phyloP scores from a whole-genome alignment of 2,888 invertebrate species.

The Protophormia terraenovae region DNA sequence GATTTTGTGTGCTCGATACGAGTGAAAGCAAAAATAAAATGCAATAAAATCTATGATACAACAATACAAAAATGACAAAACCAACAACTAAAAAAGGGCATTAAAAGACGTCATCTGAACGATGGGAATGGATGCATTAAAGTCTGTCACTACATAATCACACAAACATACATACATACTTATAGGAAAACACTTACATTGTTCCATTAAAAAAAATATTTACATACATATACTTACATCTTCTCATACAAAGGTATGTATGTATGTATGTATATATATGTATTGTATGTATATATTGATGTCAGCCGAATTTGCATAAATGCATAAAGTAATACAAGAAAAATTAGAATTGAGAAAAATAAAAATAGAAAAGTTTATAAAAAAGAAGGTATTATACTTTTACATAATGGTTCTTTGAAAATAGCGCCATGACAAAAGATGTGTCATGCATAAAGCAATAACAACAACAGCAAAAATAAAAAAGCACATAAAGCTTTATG shows the following conservation, averaged over 20 bases:
- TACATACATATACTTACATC: not conserved
- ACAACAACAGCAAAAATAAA: not conserved
- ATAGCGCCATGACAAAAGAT: slow-evolving; percentile 20
- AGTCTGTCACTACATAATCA: not conserved
- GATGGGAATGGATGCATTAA: slow-evolving; percentile 43
- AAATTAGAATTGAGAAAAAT: slow-evolving; percentile 14
- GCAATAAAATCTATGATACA: slow-evolving; percentile 51
- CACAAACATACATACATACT: not conserved
- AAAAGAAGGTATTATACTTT: slow-evolving; percentile 16
- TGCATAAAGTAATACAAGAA: slow-evolving; percentile 37
- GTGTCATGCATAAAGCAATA: slow-evolving; percentile 6
- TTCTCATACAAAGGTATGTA: not conserved
- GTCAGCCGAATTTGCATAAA: slow-evolving; percentile 48
- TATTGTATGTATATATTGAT: slow-evolving; percentile 7
- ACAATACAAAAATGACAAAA: not conserved
- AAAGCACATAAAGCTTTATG: not conserved
- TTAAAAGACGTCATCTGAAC: slow-evolving; percentile 44
- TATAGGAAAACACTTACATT: not conserved
- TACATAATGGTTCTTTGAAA: slow-evolving; percentile 38
- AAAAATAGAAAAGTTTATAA: not conserved
- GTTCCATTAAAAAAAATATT: not conserved
- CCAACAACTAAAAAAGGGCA: not conserved
- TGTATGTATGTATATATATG: not conserved
- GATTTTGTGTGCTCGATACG: slow-evolving; percentile 31
- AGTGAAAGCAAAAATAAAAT: slow-evolving; percentile 40